phyloP scores from a whole-genome alignment of 2,113 vertebrate genomes.

The Tachysurus fulvidraco region DNA sequence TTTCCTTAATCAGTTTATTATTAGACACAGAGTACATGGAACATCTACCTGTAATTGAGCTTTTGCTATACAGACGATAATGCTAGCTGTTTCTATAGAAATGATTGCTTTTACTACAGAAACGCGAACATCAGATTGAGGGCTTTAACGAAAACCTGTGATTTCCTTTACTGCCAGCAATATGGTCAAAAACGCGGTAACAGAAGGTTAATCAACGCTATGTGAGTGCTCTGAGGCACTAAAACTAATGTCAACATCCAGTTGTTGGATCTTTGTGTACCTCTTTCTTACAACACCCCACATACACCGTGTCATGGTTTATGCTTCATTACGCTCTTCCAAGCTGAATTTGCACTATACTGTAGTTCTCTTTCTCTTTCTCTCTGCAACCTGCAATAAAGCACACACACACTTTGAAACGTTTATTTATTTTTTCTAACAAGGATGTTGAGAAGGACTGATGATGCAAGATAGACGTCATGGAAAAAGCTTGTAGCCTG shows the following conservation, averaged over 20 bases:
- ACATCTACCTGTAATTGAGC: not conserved
- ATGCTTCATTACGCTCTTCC: not conserved
- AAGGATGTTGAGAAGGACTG: not conserved
- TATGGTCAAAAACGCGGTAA: not conserved
- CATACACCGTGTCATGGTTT: not conserved
- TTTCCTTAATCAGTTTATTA: not conserved
- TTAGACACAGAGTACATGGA: not conserved
- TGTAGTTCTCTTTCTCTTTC: too few species aligned
- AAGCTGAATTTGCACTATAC: not conserved
- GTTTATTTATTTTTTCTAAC: not conserved
- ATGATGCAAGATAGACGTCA: constrained; percentile 19
- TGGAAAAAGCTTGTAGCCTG: constrained; percentile 14
- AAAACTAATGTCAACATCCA: not conserved
- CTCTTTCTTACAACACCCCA: not conserved
- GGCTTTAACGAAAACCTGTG: not conserved
- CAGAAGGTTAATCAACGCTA: not conserved
- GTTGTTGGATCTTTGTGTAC: not conserved
- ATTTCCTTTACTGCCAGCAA: not conserved
- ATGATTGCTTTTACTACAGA: not conserved
- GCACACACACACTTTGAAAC: not conserved
- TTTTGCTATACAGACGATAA: not conserved
- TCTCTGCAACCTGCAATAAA: not conserved
- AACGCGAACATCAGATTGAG: not conserved
- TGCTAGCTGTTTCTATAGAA: not conserved
- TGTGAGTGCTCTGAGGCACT: not conserved